Conservation (phyloP, 1,140 invertebrate genomes). For the Diprion similis region DNA sequence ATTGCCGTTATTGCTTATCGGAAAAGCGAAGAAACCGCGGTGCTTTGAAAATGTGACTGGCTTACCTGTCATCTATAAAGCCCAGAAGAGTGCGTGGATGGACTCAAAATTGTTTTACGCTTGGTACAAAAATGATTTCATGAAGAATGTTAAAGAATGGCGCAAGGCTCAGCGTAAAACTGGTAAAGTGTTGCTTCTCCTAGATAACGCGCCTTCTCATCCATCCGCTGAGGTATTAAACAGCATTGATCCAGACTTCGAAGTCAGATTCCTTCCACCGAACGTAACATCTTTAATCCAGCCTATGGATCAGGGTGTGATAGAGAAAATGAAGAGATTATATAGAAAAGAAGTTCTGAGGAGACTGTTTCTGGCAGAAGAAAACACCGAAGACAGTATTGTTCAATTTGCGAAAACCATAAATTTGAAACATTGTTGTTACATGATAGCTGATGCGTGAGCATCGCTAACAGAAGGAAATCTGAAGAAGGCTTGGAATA, state of each 20-base stretch:
- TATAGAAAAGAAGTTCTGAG: slow-evolving; percentile 31
- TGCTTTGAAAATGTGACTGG: slow-evolving; percentile 31
- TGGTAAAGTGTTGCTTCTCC: too few species aligned
- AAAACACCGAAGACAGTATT: slow-evolving; percentile 26
- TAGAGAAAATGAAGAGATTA: slow-evolving; percentile 39
- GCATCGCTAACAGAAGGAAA: slow-evolving; percentile 42
- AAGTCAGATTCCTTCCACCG: slow-evolving; percentile 41
- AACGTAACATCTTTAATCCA: slow-evolving; percentile 55
- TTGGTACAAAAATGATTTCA: slow-evolving; percentile 12
- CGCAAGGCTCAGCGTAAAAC: background rate
- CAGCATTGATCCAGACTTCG: slow-evolving; percentile 25
- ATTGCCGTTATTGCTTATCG: slow-evolving; percentile 41
- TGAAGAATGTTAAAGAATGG: slow-evolving; percentile 6
- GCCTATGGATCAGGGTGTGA: slow-evolving; percentile 58
- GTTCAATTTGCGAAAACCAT: too few species aligned
- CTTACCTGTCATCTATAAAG: slow-evolving; percentile 19
- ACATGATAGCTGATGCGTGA: slow-evolving; percentile 47
- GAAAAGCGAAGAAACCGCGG: slow-evolving; percentile 38
- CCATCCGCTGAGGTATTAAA: slow-evolving; percentile 41
- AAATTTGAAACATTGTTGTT: slow-evolving; percentile 39
- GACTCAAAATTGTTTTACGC: slow-evolving; percentile 18
- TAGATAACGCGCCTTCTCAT: slow-evolving; percentile 59
- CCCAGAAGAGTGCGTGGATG: slow-evolving; percentile 28
- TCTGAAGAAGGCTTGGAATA: too few species aligned
- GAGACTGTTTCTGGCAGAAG: slow-evolving; percentile 24